Base-by-base conservation (phyloP, 2,113 vertebrate species). In the Pleuronectes platessa region DNA sequence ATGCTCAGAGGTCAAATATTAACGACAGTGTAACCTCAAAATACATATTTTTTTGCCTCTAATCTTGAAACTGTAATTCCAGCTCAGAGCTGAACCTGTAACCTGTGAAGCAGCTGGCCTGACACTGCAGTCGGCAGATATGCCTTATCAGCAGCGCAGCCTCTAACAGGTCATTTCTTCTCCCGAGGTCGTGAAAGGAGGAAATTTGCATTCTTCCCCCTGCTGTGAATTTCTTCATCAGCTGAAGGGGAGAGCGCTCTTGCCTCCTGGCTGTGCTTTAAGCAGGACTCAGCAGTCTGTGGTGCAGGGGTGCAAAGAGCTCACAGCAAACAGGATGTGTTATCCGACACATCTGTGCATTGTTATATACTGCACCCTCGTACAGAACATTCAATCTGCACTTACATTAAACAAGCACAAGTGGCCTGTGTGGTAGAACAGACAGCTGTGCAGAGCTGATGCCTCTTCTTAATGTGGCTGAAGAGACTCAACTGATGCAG, bases 71-170 rank as follows among this genome's bases (percentile, higher is more conserved):
- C 26, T 60, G 58, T 60, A 17, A 60, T 60, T 60, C 15, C 17
- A 3, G 2, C 14, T 76, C 26, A 51, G 1, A 51, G n/a, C 49
- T 42, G 24, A 74, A 71, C 60, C 61, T 74, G 58, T 61, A 76
- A 90, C 73, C 73, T 76, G 82, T 67, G 78, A 70, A 86, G 70
- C 75, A 84, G 78, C 75, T 85, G 84, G 60, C 64, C 64, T 71
- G 86, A 85, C 67, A 69, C 78, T 83, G 81, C 73, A 59, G 54
- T 37, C 14, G 17, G 65, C 71, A 86, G 81, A 90, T 79, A 78
- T 54, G 89, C 86, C 68, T 86, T 87, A 88, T 92, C 87, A 81
- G 85, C 88, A 84, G 51, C 27, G 56, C 47, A 51, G 47, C 70
- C 72, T 79, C 54, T 60, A 68, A 82, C 82, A 74, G 76, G 86